Percentiles rank a stretch among this genome's conserved stretches.
Conservation (phyloP, 2,888 invertebrate species). For the Psylliodes chrysocephalus region DNA sequence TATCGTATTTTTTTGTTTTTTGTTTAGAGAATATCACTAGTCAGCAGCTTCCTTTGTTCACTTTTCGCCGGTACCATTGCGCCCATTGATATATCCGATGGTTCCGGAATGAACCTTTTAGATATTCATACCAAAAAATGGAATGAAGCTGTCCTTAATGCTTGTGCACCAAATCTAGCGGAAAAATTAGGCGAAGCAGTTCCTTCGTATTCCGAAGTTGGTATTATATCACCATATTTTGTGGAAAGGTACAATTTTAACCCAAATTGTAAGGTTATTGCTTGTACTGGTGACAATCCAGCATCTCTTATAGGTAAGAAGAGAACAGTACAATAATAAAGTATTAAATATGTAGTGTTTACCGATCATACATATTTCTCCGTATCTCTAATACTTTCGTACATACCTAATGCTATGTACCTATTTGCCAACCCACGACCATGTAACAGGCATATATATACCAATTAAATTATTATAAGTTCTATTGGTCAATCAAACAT, state of each 20-base stretch:
- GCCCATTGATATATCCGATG: conserved; percentile 91
- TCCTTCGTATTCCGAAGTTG: conserved; percentile 76
- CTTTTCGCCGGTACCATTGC: conserved; percentile 89
- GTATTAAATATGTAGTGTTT: too few relatives aligned
- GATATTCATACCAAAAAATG: conserved; percentile 83
- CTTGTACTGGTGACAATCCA: conserved; percentile 97
- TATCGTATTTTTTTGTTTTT: too few relatives aligned
- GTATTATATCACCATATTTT: conserved; percentile 81
- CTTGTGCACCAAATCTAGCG: conserved; percentile 79
- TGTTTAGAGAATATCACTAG: conserved; percentile 87
- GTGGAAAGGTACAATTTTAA: conserved; percentile 88
- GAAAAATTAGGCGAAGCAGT: conserved; percentile 81
- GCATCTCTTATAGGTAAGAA: conserved; percentile 79
- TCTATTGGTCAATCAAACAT: too few relatives aligned
- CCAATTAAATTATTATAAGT: too few relatives aligned
- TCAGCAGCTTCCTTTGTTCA: conserved; percentile 93
- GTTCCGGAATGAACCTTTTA: conserved; percentile 95
- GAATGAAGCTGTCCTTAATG: conserved; percentile 79
- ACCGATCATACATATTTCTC: too few relatives aligned
- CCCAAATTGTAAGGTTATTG: conserved; percentile 80
- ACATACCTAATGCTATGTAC: too few relatives aligned
- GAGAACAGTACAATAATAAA: too few relatives aligned
- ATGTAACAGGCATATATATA: too few relatives aligned
- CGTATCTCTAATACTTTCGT: too few relatives aligned
- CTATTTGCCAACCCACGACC: too few relatives aligned